A percentile compares a stretch with the other conserved stretches of the same genome.
Evolutionary conservation across 2,797 vertebrate species (phyloP).

Genomic region (Coluber constrictor): DNA sequence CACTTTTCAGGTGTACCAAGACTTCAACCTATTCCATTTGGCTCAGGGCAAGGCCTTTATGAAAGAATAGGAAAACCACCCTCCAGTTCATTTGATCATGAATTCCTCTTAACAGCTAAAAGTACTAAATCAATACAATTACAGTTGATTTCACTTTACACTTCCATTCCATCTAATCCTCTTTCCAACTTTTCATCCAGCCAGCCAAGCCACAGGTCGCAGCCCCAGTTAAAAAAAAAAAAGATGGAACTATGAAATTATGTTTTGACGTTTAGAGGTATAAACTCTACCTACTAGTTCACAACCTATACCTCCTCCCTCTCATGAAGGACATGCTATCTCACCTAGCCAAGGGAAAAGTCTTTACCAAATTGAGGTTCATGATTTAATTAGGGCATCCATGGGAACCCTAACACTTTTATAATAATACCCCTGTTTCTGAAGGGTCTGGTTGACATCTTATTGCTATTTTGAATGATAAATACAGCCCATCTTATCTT

Average conservation of each 20-base stretch:
- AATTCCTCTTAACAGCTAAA: not conserved
- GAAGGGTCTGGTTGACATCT: not conserved
- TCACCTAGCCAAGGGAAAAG: too few relatives aligned
- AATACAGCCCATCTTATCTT: not conserved
- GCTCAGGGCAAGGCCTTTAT: not conserved
- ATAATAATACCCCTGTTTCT: not conserved
- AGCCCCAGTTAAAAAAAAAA: too few relatives aligned
- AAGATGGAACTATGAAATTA: too few relatives aligned
- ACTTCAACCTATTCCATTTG: not conserved
- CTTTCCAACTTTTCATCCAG: not conserved
- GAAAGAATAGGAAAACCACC: not conserved
- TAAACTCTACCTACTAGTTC: too few relatives aligned
- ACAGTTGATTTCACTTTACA: not conserved
- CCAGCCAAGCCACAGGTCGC: too few relatives aligned
- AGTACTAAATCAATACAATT: not conserved
- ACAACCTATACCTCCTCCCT: too few relatives aligned
- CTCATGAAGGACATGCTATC: too few relatives aligned
- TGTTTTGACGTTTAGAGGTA: too few relatives aligned
- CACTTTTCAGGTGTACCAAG: not conserved
- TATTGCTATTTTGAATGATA: not conserved
- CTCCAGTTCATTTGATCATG: not conserved
- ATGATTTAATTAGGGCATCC: too few relatives aligned
- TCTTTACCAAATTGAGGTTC: too few relatives aligned
- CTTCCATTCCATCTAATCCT: not conserved
- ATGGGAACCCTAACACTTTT: not conserved